Percentiles rank a stretch among this genome's conserved stretches.
These are phyloP conservation scores for Trachurus trachurus DNA, from an alignment of 2,797 vertebrate genomes.

Conservation along the genomic window DNA sequence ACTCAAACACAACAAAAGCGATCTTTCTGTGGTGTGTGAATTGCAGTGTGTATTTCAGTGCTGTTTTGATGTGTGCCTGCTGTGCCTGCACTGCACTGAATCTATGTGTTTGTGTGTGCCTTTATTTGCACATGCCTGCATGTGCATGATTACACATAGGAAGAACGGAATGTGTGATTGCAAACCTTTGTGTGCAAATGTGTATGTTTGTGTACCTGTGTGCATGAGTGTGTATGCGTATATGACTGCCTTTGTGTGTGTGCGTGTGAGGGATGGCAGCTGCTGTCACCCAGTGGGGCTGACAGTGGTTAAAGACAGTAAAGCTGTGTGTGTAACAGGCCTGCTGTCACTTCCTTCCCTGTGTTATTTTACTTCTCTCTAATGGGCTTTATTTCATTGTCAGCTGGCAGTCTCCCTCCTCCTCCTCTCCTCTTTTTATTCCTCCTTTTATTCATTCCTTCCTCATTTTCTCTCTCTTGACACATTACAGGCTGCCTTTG, in stretches of 20 bases:
- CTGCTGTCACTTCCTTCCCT: slow-evolving; percentile 84
- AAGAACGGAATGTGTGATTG: slow-evolving; percentile 48
- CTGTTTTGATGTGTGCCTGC: slow-evolving; percentile 31
- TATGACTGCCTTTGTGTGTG: slow-evolving; percentile 44
- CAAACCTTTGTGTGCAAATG: slow-evolving; percentile 31
- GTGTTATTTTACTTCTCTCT: slow-evolving; percentile 84
- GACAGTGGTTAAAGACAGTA: slow-evolving; percentile 84
- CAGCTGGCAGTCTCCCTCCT: slow-evolving; percentile 83
- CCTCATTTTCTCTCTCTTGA: slow-evolving; percentile 80
- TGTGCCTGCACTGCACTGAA: slow-evolving; percentile 9
- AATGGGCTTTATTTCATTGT: slow-evolving; percentile 91
- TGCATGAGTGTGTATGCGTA: slow-evolving; percentile 20
- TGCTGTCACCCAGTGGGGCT: slow-evolving; percentile 79
- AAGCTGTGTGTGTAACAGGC: slow-evolving; percentile 80
- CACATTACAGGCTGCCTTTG: slow-evolving; percentile 82
- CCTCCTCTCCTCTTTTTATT: slow-evolving; percentile 71
- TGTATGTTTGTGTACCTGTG: slow-evolving; percentile 43
- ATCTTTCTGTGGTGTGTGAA: slow-evolving; percentile 12
- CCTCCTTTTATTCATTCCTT: slow-evolving; percentile 66
- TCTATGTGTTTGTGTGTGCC: slow-evolving; percentile 37
- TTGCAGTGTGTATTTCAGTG: slow-evolving; percentile 11
- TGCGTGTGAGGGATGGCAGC: slow-evolving; percentile 66
- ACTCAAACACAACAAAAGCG: background rate
- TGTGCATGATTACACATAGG: slow-evolving; percentile 54
- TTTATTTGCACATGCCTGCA: slow-evolving; percentile 55